These are phyloP conservation scores for Stenotaenia linearis DNA, from an alignment of 2,888 invertebrate species.

Conservation along the genomic window DNA sequence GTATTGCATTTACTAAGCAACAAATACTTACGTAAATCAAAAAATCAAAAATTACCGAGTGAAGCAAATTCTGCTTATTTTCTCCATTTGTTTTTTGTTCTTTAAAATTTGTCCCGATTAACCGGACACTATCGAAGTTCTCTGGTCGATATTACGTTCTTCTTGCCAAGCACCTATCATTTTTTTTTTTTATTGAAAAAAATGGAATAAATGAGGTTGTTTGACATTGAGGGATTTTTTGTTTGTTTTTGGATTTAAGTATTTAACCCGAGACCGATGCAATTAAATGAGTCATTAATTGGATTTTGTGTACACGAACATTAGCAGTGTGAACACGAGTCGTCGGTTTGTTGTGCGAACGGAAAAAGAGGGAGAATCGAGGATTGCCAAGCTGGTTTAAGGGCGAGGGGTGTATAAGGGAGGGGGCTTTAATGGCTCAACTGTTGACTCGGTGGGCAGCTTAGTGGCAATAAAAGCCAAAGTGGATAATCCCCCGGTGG, in stretches of 20 bases:
- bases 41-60: too few species aligned
- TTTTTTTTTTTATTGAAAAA: too few species aligned
- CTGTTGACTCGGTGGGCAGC: conserved; percentile 20
- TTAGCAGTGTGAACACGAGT: background rate
- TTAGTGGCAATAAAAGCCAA: conserved; percentile 24
- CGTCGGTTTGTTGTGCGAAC: background rate
- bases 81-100: too few species aligned
- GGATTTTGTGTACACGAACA: conserved; percentile 6
- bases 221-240: background rate
- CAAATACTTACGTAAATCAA: too few species aligned
- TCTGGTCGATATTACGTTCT: too few species aligned
- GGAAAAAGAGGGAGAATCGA: background rate
- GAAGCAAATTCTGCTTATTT: too few species aligned
- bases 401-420: background rate
- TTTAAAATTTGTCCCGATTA: too few species aligned
- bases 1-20: too few species aligned
- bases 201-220: background rate
- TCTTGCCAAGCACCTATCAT: too few species aligned
- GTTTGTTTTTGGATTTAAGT: background rate
- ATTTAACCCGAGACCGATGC: background rate
- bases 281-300: conserved; percentile 26
- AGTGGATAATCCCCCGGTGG: conserved; percentile 29
- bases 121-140: too few species aligned
- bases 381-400: background rate
- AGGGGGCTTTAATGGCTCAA: conserved; percentile 4